Evolutionary conservation across 2,113 vertebrate species (phyloP), one percentile per base, ranked within the genome.

Genomic region (Ceratotherium simum): DNA sequence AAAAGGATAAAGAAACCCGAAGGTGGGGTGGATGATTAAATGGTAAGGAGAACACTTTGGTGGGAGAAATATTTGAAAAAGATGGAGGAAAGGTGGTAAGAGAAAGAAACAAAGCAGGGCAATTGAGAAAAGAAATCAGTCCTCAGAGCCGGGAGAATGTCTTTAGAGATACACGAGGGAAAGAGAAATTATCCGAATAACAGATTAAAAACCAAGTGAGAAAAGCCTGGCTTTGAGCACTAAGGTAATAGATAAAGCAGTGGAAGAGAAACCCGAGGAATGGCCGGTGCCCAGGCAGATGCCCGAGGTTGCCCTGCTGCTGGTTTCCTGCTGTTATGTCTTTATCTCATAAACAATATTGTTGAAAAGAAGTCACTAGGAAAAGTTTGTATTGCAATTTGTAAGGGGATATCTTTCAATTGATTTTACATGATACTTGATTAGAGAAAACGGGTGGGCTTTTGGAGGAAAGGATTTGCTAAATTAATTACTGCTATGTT

Each of bases 141-240:
- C 18, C 51, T 62, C 16, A 9, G 25, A 60, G 80, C 17, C 42
- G 10, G 64, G 72, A 42, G 46, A 87, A 73, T 70, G 31, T 69
- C 85, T 70, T 94, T 67, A 67, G 89, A 81, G 58, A 31, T 51
- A 42, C 29, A 33, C 0, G 0, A 76, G 46, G 70, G n/a, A 65
- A 93, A 90, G 67, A 76, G n/a, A 72, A 78, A 93, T 90, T 54
- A 87, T 39, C 62, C 5, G 25, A 95, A 84, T 36, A 86, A 80
- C 51, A 95, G 91, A 84, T 93, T 83, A 64, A 75, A 91, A 90
- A 70, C 54, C 86, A 83, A 91, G 91, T 64, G 73, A 92, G 75
- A 56, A 94, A 46, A 39, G 29, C 8, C 51, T 83, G 31, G 51
- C 72, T 73, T 46, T 1, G 1, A 62, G 33, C 0, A 0, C 2